Evolutionary conservation across 2,113 vertebrate genomes (phyloP).

Genomic region (Ceyx cyanopectus): DNA sequence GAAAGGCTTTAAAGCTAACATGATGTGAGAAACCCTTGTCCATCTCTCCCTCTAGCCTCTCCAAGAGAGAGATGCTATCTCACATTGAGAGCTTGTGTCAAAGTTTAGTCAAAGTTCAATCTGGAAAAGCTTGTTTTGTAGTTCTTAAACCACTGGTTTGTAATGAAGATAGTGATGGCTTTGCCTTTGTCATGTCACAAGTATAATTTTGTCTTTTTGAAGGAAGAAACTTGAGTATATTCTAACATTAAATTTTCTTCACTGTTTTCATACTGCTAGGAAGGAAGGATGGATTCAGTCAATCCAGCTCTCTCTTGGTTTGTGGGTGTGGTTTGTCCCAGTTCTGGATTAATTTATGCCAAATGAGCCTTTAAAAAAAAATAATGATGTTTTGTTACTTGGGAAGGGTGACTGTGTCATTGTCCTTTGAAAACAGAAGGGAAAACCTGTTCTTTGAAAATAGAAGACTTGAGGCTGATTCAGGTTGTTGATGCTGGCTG

Average conservation of each 20-base stretch:
- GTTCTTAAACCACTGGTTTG: neutral
- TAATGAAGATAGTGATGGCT: neutral
- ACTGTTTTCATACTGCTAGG: neutral
- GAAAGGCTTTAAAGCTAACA: neutral
- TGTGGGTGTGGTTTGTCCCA: constrained; percentile 2
- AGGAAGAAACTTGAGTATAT: neutral
- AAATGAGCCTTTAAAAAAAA: neutral
- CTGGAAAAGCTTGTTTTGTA: neutral
- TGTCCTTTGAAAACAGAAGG: neutral
- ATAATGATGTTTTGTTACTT: neutral
- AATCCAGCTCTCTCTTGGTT: constrained; percentile 8
- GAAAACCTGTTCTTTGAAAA: neutral
- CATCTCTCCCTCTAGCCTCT: neutral
- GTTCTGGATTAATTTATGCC: constrained; percentile 20
- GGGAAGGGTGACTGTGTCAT: neutral
- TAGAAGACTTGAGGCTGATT: neutral
- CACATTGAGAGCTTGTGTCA: neutral
- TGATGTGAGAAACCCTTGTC: neutral
- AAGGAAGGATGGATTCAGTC: neutral
- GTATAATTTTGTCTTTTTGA: neutral
- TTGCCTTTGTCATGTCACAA: neutral
- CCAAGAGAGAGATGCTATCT: neutral
- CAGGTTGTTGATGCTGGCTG: neutral
- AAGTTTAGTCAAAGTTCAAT: neutral
- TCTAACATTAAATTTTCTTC: neutral